These are phyloP conservation scores for Patella depressa DNA, from an alignment of 2,888 invertebrate genomes.

Conservation along the genomic window DNA sequence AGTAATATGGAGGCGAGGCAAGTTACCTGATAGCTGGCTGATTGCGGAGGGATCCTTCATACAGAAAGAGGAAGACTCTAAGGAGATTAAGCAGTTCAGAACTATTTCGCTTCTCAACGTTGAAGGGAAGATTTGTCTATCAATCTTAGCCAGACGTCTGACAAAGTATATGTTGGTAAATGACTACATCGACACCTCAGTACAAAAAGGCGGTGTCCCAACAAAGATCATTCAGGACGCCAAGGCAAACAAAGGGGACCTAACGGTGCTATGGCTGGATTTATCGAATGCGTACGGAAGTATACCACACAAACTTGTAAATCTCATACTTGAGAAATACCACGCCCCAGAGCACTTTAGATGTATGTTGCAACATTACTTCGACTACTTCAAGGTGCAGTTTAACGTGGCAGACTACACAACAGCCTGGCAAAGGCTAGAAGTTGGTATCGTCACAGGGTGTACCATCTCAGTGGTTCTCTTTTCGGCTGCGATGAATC, in stretches of 20 bases:
- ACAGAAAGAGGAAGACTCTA: constrained; percentile 30
- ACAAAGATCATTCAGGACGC: constrained; percentile 26
- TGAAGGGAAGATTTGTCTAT: constrained; percentile 31
- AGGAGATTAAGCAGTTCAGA: constrained; percentile 28
- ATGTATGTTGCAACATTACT: too few species aligned
- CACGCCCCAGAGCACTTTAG: too few species aligned
- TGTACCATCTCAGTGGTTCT: too few species aligned
- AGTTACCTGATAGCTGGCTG: constrained; percentile 19
- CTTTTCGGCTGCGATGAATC: too few species aligned
- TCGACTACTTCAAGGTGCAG: too few species aligned
- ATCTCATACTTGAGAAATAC: too few species aligned
- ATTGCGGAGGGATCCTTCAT: constrained; percentile 29
- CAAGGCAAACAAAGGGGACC: constrained; percentile 27
- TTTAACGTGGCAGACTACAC: too few species aligned
- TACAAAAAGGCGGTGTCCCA: constrained; percentile 33
- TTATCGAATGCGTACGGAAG: constrained; percentile 33
- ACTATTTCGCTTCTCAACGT: constrained; percentile 38
- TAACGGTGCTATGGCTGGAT: constrained; percentile 32
- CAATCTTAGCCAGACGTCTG: constrained; percentile 21
- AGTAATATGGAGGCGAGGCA: constrained; percentile 28
- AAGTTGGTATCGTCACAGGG: too few species aligned
- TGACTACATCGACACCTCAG: constrained; percentile 30
- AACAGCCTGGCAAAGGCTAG: too few species aligned
- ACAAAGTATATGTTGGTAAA: constrained; percentile 15
- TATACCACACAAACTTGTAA: too few species aligned